Base-by-base conservation (phyloP, 2,888 invertebrate species). In the Lasiommata megera region DNA sequence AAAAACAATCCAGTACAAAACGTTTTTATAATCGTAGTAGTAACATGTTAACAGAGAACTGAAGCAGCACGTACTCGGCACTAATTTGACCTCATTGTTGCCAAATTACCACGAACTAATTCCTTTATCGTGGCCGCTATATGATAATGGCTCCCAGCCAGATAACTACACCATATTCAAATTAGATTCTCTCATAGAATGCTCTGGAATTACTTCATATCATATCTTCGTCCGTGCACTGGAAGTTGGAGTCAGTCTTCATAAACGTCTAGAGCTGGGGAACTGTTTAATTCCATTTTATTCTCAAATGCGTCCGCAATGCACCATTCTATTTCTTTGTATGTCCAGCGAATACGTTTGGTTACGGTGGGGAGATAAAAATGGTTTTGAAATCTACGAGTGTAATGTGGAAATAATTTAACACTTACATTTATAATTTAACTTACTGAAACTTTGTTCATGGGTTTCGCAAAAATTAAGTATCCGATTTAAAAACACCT, bases 241-340 rank as follows among this genome's bases (percentile, higher is more conserved):
- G 72, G 74, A 79, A 75, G 73, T 77, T 66, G 63, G 63, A 61
- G 73, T 74, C 77, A 63, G 71, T 77, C 72, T 72, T 79, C 74
- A 80, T 77, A 73, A 72, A 66, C 64, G 67, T 63, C 66, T 59
- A 62, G 61, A 66, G 62, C 31, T 18, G 16, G 31, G 31, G 63
- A 69, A 71, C 71, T 71, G 73, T 72, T 73, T 76, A 80, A 79
- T 80, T 77, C 70, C 67, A 82, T 81, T 83, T 75, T 69, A 75
- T 72, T 73, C 72, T 78, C 73, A 72, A 75, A 74, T 74, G 73
- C 78, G 75, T 28, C 53, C 36, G 58, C 51, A 54, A 36, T 61
- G 63, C 61, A 46, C 51, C 51, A 47, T 57, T 54, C 29, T 29
- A 54, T 54, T 54, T 54, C 48, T 31, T 28, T 38, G 52, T 12